Evolutionary conservation across 2,797 vertebrate genomes (phyloP).

Genomic region (Characodon lateralis): DNA sequence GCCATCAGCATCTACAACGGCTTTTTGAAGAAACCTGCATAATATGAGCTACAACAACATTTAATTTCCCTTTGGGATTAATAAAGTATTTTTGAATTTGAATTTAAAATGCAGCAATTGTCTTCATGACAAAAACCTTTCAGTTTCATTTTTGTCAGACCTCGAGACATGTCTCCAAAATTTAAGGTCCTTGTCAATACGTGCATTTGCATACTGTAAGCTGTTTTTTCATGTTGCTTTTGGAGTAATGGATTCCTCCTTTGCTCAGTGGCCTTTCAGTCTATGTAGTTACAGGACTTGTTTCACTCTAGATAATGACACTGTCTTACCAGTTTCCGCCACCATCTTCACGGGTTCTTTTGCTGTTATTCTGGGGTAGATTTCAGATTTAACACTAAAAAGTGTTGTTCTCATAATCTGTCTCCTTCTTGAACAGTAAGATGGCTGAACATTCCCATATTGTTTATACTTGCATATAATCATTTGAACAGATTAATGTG

Average conservation of each 20-base stretch:
- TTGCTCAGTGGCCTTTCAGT: neutral
- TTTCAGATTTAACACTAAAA: neutral
- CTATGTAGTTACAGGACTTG: neutral
- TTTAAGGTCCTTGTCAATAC: neutral
- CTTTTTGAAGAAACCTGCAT: no score
- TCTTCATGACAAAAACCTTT: neutral
- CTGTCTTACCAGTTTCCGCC: neutral
- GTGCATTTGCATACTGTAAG: neutral
- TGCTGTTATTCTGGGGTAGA: neutral
- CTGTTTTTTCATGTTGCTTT: neutral
- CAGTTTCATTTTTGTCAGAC: neutral
- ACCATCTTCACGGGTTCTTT: neutral
- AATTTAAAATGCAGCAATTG: neutral
- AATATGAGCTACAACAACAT: no score
- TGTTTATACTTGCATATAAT: neutral
- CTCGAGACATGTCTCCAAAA: neutral
- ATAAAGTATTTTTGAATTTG: no score
- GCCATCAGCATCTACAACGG: no score
- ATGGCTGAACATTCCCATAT: neutral
- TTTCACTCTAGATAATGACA: neutral
- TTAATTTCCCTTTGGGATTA: no score
- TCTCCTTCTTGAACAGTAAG: neutral
- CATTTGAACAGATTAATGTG: neutral
- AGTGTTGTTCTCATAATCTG: neutral
- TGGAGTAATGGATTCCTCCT: neutral